These are phyloP conservation scores for Liasis olivaceus DNA, from an alignment of 2,797 vertebrate genomes.

Conservation along the genomic window DNA sequence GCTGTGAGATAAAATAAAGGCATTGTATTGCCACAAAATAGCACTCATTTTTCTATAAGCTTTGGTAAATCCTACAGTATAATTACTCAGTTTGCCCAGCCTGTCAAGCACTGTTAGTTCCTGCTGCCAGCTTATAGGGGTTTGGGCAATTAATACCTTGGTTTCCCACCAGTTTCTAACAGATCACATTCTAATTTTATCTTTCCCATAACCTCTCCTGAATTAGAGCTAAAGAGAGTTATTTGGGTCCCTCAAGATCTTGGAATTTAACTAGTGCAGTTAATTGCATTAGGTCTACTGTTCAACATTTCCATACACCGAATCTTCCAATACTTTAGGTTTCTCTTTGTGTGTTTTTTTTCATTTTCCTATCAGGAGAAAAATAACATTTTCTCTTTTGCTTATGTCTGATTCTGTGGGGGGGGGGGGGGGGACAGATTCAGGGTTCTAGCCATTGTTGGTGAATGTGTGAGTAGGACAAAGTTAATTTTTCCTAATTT, in stretches of 20 bases:
- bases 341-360: background rate
- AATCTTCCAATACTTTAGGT: background rate
- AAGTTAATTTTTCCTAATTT: slow-evolving; percentile 23
- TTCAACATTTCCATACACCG: background rate
- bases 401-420: background rate
- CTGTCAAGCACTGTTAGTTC: background rate
- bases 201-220: background rate
- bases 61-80: slow-evolving; percentile 6
- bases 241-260: background rate
- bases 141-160: background rate
- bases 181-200: background rate
- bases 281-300: background rate
- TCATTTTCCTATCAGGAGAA: background rate
- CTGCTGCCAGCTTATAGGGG: background rate
- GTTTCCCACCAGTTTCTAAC: background rate
- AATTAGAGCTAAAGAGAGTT: background rate
- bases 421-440: no score
- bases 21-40: background rate
- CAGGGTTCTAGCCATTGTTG: background rate
- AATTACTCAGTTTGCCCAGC: slow-evolving; percentile 17
- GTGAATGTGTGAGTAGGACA: background rate
- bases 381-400: background rate
- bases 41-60: background rate
- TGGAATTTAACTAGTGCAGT: background rate
- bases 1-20: slow-evolving; percentile 5